Conservation (phyloP, 2,797 vertebrate genomes). For the Galaxias olidus region DNA sequence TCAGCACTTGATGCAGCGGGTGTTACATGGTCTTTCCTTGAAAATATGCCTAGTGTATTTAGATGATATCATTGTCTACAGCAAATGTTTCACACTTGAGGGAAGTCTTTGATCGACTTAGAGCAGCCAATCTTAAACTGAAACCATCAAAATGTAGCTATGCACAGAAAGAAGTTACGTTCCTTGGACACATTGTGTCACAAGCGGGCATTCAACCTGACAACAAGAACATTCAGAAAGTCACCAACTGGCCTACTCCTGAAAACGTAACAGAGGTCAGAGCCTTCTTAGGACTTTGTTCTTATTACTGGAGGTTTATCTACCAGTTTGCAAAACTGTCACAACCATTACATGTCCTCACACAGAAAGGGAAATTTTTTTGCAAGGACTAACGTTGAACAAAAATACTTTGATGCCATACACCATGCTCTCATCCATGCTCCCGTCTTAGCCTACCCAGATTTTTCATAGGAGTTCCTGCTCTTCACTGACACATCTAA, state of each 20-base stretch:
- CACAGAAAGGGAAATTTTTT: conserved; percentile 3
- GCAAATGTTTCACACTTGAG: neutral
- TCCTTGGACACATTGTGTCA: conserved; percentile 16
- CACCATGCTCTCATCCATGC: conserved; percentile 8
- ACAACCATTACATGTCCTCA: neutral
- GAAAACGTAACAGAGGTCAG: conserved; percentile 10
- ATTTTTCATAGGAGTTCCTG: conserved; percentile 14
- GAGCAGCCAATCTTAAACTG: conserved; percentile 15
- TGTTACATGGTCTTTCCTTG: conserved; percentile 5
- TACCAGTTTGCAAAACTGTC: conserved; percentile 1
- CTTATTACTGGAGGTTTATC: conserved; percentile 1
- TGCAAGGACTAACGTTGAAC: conserved; percentile 1
- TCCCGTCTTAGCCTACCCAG: conserved; percentile 9
- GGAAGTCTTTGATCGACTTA: neutral
- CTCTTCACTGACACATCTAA: conserved; percentile 21
- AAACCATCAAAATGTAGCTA: conserved; percentile 12
- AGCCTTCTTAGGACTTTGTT: conserved; percentile 2
- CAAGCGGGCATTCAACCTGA: conserved; percentile 13
- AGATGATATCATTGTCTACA: conserved; percentile 1
- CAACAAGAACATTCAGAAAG: conserved; percentile 15
- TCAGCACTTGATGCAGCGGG: conserved; percentile 15
- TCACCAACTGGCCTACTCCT: conserved; percentile 4
- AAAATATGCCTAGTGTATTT: conserved; percentile 6
- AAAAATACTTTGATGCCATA: conserved; percentile 10
- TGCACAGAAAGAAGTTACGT: conserved; percentile 5